Conservation (phyloP, 1,140 invertebrate genomes). For the Bombus pascuorum region DNA sequence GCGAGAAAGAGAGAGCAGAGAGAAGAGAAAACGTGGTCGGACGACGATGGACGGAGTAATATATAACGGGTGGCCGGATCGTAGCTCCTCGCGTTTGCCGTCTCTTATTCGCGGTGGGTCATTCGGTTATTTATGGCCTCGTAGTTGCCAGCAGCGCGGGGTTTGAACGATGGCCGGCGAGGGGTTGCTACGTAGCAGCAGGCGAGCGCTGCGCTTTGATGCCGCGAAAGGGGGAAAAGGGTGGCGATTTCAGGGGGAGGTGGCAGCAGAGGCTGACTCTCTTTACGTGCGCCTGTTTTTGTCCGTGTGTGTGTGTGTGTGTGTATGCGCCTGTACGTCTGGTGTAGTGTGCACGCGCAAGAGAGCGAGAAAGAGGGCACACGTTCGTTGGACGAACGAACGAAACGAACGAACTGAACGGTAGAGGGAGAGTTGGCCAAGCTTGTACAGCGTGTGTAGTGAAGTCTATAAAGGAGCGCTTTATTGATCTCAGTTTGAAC, state of each 20-base stretch:
- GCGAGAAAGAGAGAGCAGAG: background rate
- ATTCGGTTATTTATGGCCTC: slow-evolving; percentile 79
- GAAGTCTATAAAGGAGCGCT: slow-evolving; percentile 82
- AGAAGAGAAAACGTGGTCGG: background rate
- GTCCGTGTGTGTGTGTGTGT: background rate
- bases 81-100: slow-evolving; percentile 49
- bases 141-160: slow-evolving; percentile 65
- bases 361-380: slow-evolving; percentile 29
- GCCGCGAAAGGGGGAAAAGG: slow-evolving; percentile 47
- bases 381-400: background rate
- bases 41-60: slow-evolving; percentile 1
- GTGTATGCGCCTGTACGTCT: background rate
- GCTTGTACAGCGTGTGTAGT: slow-evolving; percentile 78
- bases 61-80: slow-evolving; percentile 70
- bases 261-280: slow-evolving; percentile 57
- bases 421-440: slow-evolving; percentile 71
- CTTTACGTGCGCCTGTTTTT: slow-evolving; percentile 44
- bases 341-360: background rate
- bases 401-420: slow-evolving; percentile 7
- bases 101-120: slow-evolving; percentile 75
- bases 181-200: slow-evolving; percentile 64
- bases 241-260: slow-evolving; percentile 68
- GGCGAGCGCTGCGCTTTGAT: slow-evolving; percentile 55
- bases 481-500: slow-evolving; percentile 82
- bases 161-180: slow-evolving; percentile 66